These are phyloP conservation scores for Hydrochoerus hydrochaeris DNA, from an alignment of 2,113 vertebrate genomes.

Conservation along the genomic window DNA sequence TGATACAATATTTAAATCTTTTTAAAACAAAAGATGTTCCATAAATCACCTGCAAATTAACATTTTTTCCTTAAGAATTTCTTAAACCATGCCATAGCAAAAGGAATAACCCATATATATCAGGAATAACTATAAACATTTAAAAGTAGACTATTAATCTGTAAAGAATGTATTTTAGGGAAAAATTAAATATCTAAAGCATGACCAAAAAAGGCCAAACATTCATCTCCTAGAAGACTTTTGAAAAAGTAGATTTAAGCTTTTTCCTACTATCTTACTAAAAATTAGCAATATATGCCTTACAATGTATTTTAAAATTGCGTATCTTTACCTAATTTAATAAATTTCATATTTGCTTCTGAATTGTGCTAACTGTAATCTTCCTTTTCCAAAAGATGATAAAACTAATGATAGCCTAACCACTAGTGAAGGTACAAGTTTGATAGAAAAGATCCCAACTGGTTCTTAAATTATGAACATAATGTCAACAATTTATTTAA, in stretches of 20 bases:
- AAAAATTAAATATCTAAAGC: neutral
- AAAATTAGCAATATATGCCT: slow-evolving; percentile 1
- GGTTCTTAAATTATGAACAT: neutral
- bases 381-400: slow-evolving; percentile 28
- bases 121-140: slow-evolving; percentile 30
- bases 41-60: slow-evolving; percentile 43
- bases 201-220: neutral
- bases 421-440: neutral
- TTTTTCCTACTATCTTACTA: neutral
- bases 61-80: slow-evolving; percentile 8
- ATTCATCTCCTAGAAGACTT: neutral
- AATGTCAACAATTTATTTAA: neutral
- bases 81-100: slow-evolving; percentile 36
- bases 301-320: slow-evolving; percentile 47
- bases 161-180: neutral
- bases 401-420: slow-evolving; percentile 47
- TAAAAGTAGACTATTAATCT: slow-evolving; percentile 38
- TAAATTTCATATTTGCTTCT: slow-evolving; percentile 48
- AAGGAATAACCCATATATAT: neutral
- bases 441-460: slow-evolving; percentile 23
- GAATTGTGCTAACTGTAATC: neutral
- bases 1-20: neutral
- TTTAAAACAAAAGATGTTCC: slow-evolving; percentile 44
- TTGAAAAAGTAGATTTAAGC: neutral
- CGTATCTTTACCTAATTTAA: neutral